Conservation (phyloP, 2,888 invertebrate species). For the Eristalinus sepulchralis region DNA sequence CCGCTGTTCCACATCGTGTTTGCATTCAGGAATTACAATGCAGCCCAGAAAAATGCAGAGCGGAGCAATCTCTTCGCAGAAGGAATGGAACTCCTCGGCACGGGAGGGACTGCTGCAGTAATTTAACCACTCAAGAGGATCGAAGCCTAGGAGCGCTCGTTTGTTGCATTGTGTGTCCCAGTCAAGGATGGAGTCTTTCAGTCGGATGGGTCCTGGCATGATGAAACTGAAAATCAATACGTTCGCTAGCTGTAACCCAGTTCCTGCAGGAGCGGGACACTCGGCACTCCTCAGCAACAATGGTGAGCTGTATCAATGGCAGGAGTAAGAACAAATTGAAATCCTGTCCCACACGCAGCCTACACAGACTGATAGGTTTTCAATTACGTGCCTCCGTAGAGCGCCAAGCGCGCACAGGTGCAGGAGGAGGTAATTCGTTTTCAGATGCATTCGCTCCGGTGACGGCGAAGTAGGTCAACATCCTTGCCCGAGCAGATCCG, state of each 20-base stretch:
- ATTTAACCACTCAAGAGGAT: constrained; percentile 68
- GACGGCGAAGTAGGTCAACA: constrained; percentile 51
- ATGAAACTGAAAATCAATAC: constrained; percentile 64
- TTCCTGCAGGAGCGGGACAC: constrained; percentile 41
- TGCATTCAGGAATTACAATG: neutral
- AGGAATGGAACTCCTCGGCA: neutral
- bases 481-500: constrained; percentile 51
- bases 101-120: constrained; percentile 37
- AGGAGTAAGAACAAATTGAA: constrained; percentile 65
- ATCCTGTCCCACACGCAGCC: constrained; percentile 35
- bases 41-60: constrained; percentile 3
- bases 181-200: constrained; percentile 19
- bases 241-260: constrained; percentile 59
- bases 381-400: constrained; percentile 56
- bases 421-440: constrained; percentile 59
- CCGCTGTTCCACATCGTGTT: neutral
- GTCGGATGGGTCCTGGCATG: constrained; percentile 29
- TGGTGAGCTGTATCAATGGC: constrained; percentile 66
- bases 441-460: constrained; percentile 33
- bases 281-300: constrained; percentile 61
- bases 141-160: constrained; percentile 27
- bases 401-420: constrained; percentile 51
- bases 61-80: constrained; percentile 17
- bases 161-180: constrained; percentile 39
- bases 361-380: constrained; percentile 59